Conservation (phyloP, 2,113 vertebrate species). For the Gambusia holbrooki region DNA sequence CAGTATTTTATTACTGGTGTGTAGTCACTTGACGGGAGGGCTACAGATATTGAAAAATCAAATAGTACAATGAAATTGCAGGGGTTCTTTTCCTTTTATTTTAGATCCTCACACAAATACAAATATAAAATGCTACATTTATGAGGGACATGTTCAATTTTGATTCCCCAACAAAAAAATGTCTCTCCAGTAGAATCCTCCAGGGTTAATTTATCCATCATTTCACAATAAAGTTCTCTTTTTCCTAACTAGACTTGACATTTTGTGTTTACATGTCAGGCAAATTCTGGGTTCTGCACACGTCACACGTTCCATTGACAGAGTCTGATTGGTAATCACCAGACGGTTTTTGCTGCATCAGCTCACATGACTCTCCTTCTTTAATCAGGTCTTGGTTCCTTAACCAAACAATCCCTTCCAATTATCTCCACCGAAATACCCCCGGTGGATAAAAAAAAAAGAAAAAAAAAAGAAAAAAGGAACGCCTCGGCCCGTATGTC, state of each 20-base stretch:
- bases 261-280: background rate
- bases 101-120: too few relatives aligned
- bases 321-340: background rate
- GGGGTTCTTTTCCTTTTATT: too few relatives aligned
- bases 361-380: conserved; percentile 11
- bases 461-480: background rate
- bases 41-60: too few relatives aligned
- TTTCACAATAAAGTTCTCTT: conserved; percentile 23
- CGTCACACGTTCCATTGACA: background rate
- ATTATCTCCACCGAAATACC: conserved; percentile 18
- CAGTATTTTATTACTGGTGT: background rate
- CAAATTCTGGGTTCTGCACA: background rate
- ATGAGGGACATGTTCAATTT: background rate
- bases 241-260: background rate
- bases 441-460: background rate
- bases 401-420: conserved; percentile 13
- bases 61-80: too few relatives aligned
- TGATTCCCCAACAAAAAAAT: background rate
- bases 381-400: conserved; percentile 21
- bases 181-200: background rate
- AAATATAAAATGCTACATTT: too few relatives aligned
- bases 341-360: conserved; percentile 3
- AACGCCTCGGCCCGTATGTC: background rate
- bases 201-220: background rate
- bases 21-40: too few relatives aligned